phyloP scores from a whole-genome alignment of 2,888 invertebrate genomes.

The Cerceris ruficornis region DNA sequence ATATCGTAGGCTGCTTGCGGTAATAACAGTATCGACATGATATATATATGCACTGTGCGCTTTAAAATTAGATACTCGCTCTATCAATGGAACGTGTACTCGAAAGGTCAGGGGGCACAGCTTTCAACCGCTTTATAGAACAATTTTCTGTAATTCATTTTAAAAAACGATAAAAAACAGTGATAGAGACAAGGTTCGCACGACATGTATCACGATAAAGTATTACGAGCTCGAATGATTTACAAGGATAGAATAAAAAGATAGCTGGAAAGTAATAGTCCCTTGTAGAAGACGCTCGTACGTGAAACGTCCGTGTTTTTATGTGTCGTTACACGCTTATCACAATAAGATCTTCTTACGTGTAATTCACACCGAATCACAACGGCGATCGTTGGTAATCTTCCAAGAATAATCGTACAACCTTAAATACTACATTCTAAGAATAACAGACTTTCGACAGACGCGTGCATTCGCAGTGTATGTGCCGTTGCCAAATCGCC shows the following conservation, averaged over 20 bases:
- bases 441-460: slow-evolving; percentile 29
- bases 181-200: background rate
- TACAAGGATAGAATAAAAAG: background rate
- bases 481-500: slow-evolving; percentile 37
- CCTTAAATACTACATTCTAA: slow-evolving; percentile 26
- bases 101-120: slow-evolving; percentile 46
- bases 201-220: background rate
- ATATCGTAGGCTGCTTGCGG: slow-evolving; percentile 18
- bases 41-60: background rate
- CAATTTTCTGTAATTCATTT: background rate
- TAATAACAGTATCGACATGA: slow-evolving; percentile 11
- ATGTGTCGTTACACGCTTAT: background rate
- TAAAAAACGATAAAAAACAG: background rate
- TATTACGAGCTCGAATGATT: too few relatives aligned
- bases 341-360: background rate
- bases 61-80: slow-evolving; percentile 49
- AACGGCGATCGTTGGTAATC: background rate
- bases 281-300: background rate
- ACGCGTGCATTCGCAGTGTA: slow-evolving; percentile 21
- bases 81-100: slow-evolving; percentile 29
- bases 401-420: slow-evolving; percentile 21
- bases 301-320: background rate
- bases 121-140: slow-evolving; percentile 23
- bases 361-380: background rate
- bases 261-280: background rate